phyloP scores from a whole-genome alignment of 2,797 vertebrate species.

The Loriculus beryllinus region DNA sequence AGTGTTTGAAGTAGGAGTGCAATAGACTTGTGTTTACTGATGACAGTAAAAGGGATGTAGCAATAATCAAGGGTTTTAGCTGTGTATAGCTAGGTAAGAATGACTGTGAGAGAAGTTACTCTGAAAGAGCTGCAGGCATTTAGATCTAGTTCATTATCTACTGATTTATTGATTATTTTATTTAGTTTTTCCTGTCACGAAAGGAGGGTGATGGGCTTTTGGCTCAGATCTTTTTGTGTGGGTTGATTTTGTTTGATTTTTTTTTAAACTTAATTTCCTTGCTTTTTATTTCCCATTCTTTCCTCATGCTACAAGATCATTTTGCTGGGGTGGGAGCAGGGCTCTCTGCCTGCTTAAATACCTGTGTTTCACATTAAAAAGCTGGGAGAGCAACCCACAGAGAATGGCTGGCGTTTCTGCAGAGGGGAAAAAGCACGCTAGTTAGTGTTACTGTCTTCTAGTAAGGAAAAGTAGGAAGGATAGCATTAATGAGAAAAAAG shows the following conservation, averaged over 20 bases:
- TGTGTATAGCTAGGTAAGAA: neutral
- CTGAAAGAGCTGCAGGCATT: neutral
- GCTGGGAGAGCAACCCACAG: neutral
- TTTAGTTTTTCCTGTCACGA: rapidly evolving
- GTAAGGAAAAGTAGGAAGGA: neutral
- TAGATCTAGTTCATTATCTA: neutral
- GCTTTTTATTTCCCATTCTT: neutral
- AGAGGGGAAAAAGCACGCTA: neutral
- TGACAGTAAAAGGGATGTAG: neutral
- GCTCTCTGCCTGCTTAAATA: neutral
- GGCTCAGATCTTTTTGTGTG: rapidly evolving
- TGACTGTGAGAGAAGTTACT: neutral
- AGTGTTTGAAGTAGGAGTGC: neutral
- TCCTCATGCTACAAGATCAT: neutral
- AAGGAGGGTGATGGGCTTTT: neutral
- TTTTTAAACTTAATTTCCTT: neutral
- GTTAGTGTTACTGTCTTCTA: rapidly evolving
- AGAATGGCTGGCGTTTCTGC: neutral
- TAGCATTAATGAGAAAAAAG: neutral
- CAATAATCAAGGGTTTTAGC: neutral
- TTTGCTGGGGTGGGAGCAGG: neutral
- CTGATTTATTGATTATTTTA: neutral
- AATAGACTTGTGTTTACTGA: neutral
- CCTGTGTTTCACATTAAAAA: neutral
- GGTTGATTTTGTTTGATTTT: neutral